phyloP scores from a whole-genome alignment of 2,888 invertebrate species.

The Steinernema scapterisci region DNA sequence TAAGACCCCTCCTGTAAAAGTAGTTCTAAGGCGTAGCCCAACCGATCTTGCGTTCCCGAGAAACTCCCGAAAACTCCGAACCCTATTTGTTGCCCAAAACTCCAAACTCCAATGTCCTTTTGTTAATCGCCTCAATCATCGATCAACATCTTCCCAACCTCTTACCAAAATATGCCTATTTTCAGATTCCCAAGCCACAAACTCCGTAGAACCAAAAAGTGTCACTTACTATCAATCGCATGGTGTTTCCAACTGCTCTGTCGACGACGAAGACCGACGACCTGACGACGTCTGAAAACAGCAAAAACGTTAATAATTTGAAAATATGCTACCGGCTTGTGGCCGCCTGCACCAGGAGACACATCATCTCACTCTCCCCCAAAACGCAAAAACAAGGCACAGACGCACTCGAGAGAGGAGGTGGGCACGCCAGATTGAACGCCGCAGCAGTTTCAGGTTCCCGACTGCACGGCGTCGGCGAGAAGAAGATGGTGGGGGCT shows the following conservation, averaged over 20 bases:
- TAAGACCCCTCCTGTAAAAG: too few species aligned
- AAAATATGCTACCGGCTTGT: neutral
- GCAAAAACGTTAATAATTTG: neutral
- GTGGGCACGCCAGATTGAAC: constrained; percentile 10
- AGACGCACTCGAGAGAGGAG: neutral
- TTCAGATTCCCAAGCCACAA: too few species aligned
- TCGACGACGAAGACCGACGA: neutral
- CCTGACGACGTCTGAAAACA: constrained; percentile 9
- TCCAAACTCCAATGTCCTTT: too few species aligned
- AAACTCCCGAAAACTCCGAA: too few species aligned
- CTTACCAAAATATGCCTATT: too few species aligned
- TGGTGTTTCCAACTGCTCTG: neutral
- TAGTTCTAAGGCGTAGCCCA: too few species aligned
- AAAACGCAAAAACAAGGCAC: constrained; percentile 13
- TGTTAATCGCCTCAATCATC: too few species aligned
- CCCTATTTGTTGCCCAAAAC: too few species aligned
- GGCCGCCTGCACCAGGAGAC: neutral
- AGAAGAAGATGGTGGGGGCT: neutral
- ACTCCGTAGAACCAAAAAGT: neutral
- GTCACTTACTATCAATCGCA: constrained; percentile 22
- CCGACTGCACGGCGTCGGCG: too few species aligned
- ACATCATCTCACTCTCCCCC: neutral
- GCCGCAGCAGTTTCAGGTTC: constrained; percentile 1
- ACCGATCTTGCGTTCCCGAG: too few species aligned
- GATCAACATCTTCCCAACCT: too few species aligned